Conservation (phyloP, 2,797 vertebrate species). For the Neomorphus geoffroyi region DNA sequence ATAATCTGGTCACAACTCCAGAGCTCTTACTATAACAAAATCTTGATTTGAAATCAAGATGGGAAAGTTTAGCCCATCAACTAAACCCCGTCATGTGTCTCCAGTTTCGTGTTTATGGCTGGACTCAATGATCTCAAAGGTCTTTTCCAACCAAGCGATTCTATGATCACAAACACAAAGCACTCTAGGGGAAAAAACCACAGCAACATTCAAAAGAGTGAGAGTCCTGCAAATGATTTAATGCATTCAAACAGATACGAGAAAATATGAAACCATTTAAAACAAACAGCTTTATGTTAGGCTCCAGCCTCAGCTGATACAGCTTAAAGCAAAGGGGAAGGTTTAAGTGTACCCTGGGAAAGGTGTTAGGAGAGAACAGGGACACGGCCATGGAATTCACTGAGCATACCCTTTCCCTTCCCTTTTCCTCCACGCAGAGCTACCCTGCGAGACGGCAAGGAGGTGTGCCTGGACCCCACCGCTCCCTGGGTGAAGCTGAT, state of each 20-base stretch:
- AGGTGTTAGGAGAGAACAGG: not conserved
- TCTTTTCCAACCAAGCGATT: too few relatives aligned
- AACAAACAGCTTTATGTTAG: not conserved
- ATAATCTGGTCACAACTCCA: not conserved
- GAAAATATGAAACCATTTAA: not conserved
- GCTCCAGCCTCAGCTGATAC: not conserved
- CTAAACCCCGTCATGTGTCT: not conserved
- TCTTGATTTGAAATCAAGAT: not conserved
- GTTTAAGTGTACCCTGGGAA: not conserved
- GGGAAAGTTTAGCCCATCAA: not conserved
- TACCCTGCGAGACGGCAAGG: constrained; percentile 23
- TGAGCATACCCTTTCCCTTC: not conserved
- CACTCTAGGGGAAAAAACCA: not conserved
- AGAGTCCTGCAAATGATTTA: not conserved
- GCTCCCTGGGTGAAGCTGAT: constrained; percentile 61
- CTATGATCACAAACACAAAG: not conserved
- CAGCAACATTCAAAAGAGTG: not conserved
- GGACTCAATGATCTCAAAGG: too few relatives aligned
- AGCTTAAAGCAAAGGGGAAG: not conserved
- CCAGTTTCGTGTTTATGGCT: too few relatives aligned
- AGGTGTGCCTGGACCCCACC: constrained; percentile 72
- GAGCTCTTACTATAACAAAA: not conserved
- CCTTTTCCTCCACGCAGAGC: constrained; percentile 46
- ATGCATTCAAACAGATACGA: not conserved
- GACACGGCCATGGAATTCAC: not conserved